phyloP scores from a whole-genome alignment of 2,888 invertebrate genomes.

The Cephonodes hylas region DNA sequence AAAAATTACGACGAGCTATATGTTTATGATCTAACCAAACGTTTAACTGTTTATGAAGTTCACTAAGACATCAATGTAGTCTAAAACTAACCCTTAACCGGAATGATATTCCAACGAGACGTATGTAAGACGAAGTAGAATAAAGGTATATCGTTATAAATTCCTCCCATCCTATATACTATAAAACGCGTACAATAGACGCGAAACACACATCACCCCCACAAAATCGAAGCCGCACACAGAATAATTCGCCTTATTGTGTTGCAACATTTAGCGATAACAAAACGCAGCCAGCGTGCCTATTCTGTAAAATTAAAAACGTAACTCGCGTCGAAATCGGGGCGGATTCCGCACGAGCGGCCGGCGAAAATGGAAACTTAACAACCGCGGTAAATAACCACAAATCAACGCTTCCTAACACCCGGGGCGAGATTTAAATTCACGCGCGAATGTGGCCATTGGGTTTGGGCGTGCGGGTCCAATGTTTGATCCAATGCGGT shows the following conservation, averaged over 20 bases:
- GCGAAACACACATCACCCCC: slow-evolving; percentile 23
- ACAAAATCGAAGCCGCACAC: slow-evolving; percentile 32
- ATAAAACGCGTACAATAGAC: slow-evolving; percentile 7
- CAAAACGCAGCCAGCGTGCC: slow-evolving; percentile 40
- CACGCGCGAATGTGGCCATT: slow-evolving; percentile 62
- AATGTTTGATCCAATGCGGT: slow-evolving; percentile 28
- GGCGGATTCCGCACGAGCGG: slow-evolving; percentile 71
- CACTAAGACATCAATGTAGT: too few species aligned
- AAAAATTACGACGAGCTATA: too few species aligned
- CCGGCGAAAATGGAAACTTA: slow-evolving; percentile 73
- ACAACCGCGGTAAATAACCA: slow-evolving; percentile 79
- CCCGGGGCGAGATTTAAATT: slow-evolving; percentile 77
- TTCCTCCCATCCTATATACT: background rate
- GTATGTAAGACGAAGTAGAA: too few species aligned
- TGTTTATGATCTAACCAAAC: too few species aligned
- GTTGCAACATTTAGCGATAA: slow-evolving; percentile 32
- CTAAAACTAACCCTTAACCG: too few species aligned
- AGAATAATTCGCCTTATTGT: slow-evolving; percentile 35
- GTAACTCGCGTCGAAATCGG: slow-evolving; percentile 69
- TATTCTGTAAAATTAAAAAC: slow-evolving; percentile 75
- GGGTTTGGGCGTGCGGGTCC: slow-evolving; percentile 43
- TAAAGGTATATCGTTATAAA: too few species aligned
- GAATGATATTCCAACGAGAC: too few species aligned
- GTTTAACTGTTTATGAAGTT: too few species aligned
- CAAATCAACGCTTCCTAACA: slow-evolving; percentile 78